These are phyloP conservation scores for Macaria liturata DNA, from an alignment of 2,888 invertebrate species.

Conservation along the genomic window DNA sequence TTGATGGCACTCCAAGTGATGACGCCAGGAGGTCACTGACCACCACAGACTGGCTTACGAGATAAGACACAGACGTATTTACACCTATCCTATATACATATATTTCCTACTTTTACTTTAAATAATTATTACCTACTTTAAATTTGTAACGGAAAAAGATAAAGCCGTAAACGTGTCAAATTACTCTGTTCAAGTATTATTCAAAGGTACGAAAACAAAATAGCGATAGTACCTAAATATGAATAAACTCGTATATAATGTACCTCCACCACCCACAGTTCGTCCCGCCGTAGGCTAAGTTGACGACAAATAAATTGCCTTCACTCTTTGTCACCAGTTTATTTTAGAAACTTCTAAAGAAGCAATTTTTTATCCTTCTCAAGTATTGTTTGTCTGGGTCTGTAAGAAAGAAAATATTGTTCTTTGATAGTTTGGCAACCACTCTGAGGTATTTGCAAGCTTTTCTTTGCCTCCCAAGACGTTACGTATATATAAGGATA, in stretches of 20 bases:
- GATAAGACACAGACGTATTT: too few species aligned
- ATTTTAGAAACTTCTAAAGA: slow-evolving; percentile 39
- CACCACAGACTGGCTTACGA: slow-evolving; percentile 12
- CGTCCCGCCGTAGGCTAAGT: slow-evolving; percentile 42
- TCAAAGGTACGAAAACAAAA: slow-evolving; percentile 2
- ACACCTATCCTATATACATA: too few species aligned
- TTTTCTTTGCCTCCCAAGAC: too few species aligned
- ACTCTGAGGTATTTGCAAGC: slow-evolving; percentile 51
- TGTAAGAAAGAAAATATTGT: slow-evolving; percentile 48
- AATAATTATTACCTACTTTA: too few species aligned
- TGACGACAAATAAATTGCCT: slow-evolving; percentile 64
- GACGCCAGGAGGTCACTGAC: slow-evolving; percentile 25
- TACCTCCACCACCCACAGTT: slow-evolving; percentile 19
- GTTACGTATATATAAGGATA: too few species aligned
- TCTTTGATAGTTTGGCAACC: slow-evolving; percentile 50
- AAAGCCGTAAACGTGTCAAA: too few species aligned
- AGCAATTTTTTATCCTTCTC: slow-evolving; percentile 46
- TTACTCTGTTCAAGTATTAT: too few species aligned
- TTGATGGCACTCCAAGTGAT: slow-evolving; percentile 16
- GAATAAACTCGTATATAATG: slow-evolving; percentile 7
- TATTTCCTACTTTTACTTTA: too few species aligned
- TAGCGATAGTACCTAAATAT: background rate
- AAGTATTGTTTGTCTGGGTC: slow-evolving; percentile 51
- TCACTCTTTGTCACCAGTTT: slow-evolving; percentile 51
- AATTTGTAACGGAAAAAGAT: too few species aligned